phyloP scores from a whole-genome alignment of 2,797 vertebrate genomes.

The Sarcoramphus papa region DNA sequence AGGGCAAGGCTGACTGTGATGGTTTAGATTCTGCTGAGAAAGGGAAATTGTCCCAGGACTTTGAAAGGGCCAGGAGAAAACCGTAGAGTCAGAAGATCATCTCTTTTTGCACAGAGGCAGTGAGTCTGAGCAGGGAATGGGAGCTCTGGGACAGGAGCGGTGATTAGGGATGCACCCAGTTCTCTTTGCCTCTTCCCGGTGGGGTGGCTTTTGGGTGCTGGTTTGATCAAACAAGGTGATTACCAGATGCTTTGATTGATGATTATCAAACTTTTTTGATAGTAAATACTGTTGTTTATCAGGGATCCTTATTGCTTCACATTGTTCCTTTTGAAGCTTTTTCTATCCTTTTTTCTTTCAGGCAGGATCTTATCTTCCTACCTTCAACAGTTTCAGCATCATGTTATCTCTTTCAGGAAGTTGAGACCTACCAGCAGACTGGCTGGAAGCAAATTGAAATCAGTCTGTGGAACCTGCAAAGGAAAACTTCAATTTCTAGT shows the following conservation, averaged over 20 bases:
- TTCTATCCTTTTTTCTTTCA: neutral
- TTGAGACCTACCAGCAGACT: neutral
- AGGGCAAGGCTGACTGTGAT: neutral
- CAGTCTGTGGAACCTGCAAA: neutral
- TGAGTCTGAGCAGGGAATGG: neutral
- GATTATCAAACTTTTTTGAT: neutral
- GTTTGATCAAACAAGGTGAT: neutral
- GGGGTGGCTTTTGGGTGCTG: neutral
- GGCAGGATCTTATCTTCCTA: neutral
- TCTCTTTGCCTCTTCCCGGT: neutral
- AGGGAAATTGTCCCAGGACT: neutral
- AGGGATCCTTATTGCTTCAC: neutral
- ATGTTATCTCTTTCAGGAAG: neutral
- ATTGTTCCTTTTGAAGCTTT: neutral
- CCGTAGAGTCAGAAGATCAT: neutral
- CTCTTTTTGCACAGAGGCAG: neutral
- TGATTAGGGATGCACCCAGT: neutral
- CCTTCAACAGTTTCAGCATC: neutral
- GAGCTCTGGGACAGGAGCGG: rapidly evolving
- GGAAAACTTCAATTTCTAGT: neutral
- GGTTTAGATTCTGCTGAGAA: neutral
- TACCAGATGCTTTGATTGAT: neutral
- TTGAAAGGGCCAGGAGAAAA: neutral
- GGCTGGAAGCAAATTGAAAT: neutral
- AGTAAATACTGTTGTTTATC: neutral